phyloP scores from a whole-genome alignment of 2,113 vertebrate genomes.

The Leuciscus idus region DNA sequence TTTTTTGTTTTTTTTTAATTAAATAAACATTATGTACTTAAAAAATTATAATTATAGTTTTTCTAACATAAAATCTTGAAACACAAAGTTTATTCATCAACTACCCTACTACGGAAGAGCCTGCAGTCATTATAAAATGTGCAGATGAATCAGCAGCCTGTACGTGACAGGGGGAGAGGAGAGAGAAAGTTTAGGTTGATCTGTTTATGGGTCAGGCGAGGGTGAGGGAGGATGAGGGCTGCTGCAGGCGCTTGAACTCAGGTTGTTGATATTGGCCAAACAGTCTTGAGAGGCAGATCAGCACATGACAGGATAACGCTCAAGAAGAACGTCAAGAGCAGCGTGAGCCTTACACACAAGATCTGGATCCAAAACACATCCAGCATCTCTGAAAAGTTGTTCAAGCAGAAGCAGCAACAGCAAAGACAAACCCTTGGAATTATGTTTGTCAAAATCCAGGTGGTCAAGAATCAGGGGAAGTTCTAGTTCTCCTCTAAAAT shows the following conservation, averaged over 20 bases:
- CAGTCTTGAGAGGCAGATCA: constrained; percentile 24
- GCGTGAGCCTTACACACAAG: not conserved
- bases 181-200: not conserved
- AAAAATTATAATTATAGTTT: too few species aligned
- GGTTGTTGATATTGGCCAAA: constrained; percentile 22
- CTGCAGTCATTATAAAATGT: not conserved
- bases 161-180: not conserved
- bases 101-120: not conserved
- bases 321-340: constrained; percentile 16
- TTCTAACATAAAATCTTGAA: not conserved
- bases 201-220: constrained; percentile 22
- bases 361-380: not conserved
- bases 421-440: not conserved
- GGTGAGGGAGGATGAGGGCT: not conserved
- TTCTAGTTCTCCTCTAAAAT: constrained; percentile 6
- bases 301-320: constrained; percentile 27
- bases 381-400: not conserved
- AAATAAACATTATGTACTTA: too few species aligned
- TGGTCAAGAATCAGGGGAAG: not conserved
- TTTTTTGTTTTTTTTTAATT: too few species aligned
- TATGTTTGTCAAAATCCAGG: not conserved
- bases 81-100: not conserved
- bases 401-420: not conserved
- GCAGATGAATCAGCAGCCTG: not conserved
- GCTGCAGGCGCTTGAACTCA: constrained; percentile 1